Percentiles rank a stretch among this genome's conserved stretches.
Conservation (phyloP, 2,113 vertebrate species). For the Carettochelys insculpta region DNA sequence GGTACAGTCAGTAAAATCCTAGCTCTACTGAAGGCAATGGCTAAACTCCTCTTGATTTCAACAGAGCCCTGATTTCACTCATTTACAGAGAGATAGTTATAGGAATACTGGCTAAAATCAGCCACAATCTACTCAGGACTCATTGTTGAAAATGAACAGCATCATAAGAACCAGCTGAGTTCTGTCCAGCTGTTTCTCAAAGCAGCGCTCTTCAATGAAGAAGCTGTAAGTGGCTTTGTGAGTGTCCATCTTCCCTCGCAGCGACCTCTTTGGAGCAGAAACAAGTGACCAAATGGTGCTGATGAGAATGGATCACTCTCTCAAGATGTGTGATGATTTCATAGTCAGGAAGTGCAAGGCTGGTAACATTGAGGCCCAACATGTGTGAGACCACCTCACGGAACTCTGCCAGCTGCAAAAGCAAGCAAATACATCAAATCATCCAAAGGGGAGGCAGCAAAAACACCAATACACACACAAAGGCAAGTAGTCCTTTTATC, state of each 20-base stretch:
- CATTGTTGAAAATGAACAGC: not conserved
- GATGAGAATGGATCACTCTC: constrained; percentile 77
- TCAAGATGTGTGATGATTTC: constrained; percentile 88
- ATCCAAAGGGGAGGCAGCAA: not conserved
- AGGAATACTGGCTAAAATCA: not conserved
- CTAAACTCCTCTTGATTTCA: not conserved
- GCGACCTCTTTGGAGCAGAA: constrained; percentile 57
- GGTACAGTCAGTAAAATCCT: not conserved
- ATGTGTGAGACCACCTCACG: constrained; percentile 82
- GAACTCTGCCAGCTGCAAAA: constrained; percentile 85
- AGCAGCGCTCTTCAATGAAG: constrained; percentile 4
- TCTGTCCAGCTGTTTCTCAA: not conserved
- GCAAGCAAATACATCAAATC: constrained; percentile 1
- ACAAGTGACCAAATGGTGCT: constrained; percentile 74
- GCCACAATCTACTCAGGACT: not conserved
- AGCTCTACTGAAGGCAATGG: not conserved
- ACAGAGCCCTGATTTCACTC: not conserved
- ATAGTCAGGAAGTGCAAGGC: constrained; percentile 80
- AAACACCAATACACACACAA: not conserved
- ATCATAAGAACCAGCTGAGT: not conserved
- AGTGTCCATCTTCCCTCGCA: not conserved
- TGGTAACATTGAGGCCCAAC: constrained; percentile 79
- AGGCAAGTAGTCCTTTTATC: not conserved
- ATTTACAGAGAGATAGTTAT: not conserved
- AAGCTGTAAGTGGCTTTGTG: not conserved